Base-by-base conservation (phyloP, 2,113 vertebrate species). In the Sinocyclocheilus anshuiensis region DNA sequence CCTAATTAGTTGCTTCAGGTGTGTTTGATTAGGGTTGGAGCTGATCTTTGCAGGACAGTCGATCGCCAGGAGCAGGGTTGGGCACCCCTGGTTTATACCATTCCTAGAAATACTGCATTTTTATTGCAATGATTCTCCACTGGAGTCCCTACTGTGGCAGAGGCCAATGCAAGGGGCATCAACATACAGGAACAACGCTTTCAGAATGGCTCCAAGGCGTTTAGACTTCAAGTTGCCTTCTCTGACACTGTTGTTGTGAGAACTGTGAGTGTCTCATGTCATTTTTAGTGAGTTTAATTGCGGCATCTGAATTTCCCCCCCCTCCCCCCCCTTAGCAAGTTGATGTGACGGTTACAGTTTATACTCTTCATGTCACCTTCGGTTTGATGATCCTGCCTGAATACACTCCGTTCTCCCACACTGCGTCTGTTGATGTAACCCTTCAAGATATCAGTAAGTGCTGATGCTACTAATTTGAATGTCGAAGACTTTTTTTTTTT, bases 141-240 rank as follows among this genome's bases (percentile, higher is more conserved):
- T 0, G 79, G 80, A 4, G 89, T 92, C 12, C 67, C 96, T 48
- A 42, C 94, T 18, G 65, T 95, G 2, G 84, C 89, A 0, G 92
- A 95, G 61, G 93, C 93, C 67, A 87, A 84, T 36, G 83, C 89
- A 6, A 89, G 77, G 77, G 95, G 95, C 0, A 94, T 93, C 20
- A 50, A 48, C 1, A 77, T 95, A 15, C 65, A 91, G 5, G 90
- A 93, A 45, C 89, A 90, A 4, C 81, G 0, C 3, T 75, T 92
- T n/a, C 13, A 91, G 42, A 95, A 96, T 81, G 91, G 94, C 55
- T 94, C 90, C 1, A 94, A 92, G 86, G 48, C 67, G 18, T 96
- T 94, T 3, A 10, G 91, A 16, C 61, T 97, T 0, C 13, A 93
- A 89, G 93, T 96, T 10, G 77, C 92, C 0, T 95, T 97, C 86